These are phyloP conservation scores for Cantharis nigra DNA, from an alignment of 2,888 invertebrate species.

Conservation along the genomic window DNA sequence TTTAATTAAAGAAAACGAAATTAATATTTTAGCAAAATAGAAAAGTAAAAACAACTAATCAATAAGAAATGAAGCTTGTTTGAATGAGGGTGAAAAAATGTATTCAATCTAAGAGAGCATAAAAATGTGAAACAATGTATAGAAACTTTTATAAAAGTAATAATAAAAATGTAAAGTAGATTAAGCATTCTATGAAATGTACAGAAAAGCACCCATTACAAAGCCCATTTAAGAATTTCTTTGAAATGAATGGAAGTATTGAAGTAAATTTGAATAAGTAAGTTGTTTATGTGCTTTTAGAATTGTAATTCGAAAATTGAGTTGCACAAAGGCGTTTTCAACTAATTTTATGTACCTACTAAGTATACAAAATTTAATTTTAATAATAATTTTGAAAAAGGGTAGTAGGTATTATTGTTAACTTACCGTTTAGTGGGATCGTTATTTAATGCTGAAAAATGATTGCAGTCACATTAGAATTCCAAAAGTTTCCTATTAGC, in stretches of 20 bases:
- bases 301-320: neutral
- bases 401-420: neutral
- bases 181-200: neutral
- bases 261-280: neutral
- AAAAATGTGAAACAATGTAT: neutral
- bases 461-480: conserved; percentile 11
- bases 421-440: neutral
- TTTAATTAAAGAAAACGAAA: neutral
- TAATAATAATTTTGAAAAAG: neutral
- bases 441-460: conserved; percentile 20
- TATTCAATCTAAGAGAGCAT: neutral
- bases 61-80: neutral
- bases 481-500: conserved; percentile 10
- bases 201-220: neutral
- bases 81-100: neutral
- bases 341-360: neutral
- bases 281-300: neutral
- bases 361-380: neutral
- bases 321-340: neutral
- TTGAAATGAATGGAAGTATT: neutral
- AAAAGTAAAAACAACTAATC: neutral
- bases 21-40: neutral
- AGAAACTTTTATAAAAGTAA: neutral
- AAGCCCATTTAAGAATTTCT: neutral
- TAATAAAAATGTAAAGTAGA: neutral